Evolutionary conservation across 2,888 invertebrate species (phyloP).

Genomic region (Nebria brevicollis): DNA sequence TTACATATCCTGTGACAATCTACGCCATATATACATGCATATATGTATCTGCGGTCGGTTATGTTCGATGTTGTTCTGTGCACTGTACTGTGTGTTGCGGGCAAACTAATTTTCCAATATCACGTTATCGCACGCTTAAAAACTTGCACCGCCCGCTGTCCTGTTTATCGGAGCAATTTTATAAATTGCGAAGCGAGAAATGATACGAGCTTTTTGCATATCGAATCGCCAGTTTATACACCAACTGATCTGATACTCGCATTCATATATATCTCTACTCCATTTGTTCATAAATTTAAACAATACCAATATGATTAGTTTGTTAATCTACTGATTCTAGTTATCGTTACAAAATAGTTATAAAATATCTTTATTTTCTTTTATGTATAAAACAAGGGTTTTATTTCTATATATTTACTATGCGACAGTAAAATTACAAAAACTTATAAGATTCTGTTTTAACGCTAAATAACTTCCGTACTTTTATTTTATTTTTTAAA

Average conservation of each 20-base stretch:
- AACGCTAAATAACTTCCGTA: too few species aligned
- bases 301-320: neutral
- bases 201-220: slow-evolving; percentile 28
- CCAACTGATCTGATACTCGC: neutral
- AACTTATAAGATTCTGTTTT: too few species aligned
- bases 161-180: slow-evolving; percentile 43
- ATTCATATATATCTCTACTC: neutral
- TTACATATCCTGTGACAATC: slow-evolving; percentile 24
- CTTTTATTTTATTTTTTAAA: too few species aligned
- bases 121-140: slow-evolving; percentile 37
- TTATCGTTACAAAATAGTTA: neutral
- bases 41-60: neutral
- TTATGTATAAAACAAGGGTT: too few species aligned
- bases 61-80: neutral
- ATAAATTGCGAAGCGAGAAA: slow-evolving; percentile 44
- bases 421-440: too few species aligned
- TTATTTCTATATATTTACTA: too few species aligned
- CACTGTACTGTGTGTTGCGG: neutral
- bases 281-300: neutral
- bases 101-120: slow-evolving; percentile 47
- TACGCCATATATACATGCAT: neutral
- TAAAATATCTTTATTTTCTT: too few species aligned
- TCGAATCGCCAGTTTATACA: slow-evolving; percentile 4
- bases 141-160: slow-evolving; percentile 30
- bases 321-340: neutral